A percentile compares a stretch with the other conserved stretches of the same genome.
Conservation (phyloP, 2,113 vertebrate species). For the Chloebia gouldiae region DNA sequence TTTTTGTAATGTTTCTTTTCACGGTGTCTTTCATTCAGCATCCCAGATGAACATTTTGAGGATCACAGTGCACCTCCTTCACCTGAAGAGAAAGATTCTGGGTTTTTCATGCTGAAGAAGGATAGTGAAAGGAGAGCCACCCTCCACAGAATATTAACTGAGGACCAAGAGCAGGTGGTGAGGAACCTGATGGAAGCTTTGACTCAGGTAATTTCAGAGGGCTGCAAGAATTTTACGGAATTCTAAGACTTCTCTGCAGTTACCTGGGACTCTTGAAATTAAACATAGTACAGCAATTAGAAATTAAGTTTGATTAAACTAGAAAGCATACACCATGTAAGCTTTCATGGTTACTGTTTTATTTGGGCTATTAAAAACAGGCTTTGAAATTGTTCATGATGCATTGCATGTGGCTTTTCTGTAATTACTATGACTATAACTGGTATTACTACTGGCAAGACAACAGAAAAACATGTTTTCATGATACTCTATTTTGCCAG, state of each 20-base stretch:
- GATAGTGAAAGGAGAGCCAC: conserved; percentile 96
- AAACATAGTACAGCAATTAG: background rate
- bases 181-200: conserved; percentile 90
- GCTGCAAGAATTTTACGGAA: background rate
- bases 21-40: conserved; percentile 70
- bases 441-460: background rate
- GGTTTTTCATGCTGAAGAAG: conserved; percentile 96
- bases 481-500: background rate
- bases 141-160: conserved; percentile 90
- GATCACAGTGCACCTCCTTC: conserved; percentile 98
- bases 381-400: background rate
- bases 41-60: conserved; percentile 97
- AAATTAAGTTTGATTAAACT: background rate
- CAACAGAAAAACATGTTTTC: background rate
- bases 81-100: conserved; percentile 94
- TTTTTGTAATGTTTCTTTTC: background rate
- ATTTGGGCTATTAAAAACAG: background rate
- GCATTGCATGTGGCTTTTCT: background rate
- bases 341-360: background rate
- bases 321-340: background rate
- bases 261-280: background rate
- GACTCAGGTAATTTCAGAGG: conserved; percentile 78
- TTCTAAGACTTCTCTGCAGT: background rate
- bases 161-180: conserved; percentile 93
- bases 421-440: background rate